Conservation (phyloP, 2,797 vertebrate genomes). For the Scarus forsteni region DNA sequence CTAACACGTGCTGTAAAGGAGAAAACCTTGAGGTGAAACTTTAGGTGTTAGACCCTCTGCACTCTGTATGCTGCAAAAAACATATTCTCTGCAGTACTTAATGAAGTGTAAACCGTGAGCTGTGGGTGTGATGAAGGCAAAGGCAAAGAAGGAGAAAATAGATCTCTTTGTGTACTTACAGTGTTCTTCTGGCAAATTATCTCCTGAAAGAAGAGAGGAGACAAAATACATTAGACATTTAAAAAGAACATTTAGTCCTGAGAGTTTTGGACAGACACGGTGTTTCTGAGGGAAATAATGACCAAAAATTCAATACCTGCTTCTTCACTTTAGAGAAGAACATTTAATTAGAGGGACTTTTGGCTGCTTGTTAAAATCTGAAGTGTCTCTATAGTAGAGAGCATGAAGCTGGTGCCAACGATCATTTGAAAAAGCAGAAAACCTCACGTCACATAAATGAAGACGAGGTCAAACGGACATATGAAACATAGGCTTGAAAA, state of each 20-base stretch:
- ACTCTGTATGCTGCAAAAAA: conserved; percentile 31
- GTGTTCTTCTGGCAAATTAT: conserved; percentile 99
- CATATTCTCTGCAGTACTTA: conserved; percentile 57
- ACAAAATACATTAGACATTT: conserved; percentile 38
- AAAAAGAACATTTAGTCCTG: conserved; percentile 20
- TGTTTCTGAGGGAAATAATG: not conserved
- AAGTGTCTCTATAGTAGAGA: not conserved
- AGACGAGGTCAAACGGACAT: not conserved
- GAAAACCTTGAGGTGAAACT: conserved; percentile 33
- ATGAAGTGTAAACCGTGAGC: conserved; percentile 57
- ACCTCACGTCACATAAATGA: not conserved
- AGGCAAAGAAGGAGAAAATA: not conserved
- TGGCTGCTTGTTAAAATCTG: not conserved
- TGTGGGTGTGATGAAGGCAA: conserved; percentile 50
- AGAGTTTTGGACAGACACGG: not conserved
- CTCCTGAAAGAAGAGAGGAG: conserved; percentile 86
- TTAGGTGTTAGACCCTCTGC: conserved; percentile 40
- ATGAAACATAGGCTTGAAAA: not conserved
- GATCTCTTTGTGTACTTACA: conserved; percentile 87
- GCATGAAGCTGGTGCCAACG: no score
- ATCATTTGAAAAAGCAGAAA: not conserved
- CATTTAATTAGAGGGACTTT: not conserved
- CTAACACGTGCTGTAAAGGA: conserved; percentile 17
- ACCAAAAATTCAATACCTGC: conserved; percentile 1
- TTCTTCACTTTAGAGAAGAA: not conserved